Base-by-base conservation (phyloP, 2,888 invertebrate genomes). In the Neocrepidodera transversa region DNA sequence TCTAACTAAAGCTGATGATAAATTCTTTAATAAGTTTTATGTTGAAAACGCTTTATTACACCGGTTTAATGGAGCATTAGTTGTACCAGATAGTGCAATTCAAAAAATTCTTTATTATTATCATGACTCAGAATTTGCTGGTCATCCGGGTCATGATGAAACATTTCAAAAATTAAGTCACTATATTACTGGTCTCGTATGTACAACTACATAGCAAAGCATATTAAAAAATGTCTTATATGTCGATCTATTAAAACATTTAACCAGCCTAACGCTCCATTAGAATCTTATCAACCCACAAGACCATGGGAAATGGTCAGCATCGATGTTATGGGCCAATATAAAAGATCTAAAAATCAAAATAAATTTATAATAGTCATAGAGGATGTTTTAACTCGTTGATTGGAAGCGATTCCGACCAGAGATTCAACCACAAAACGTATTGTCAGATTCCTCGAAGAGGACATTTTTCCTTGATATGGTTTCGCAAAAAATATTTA, bases 171-270 rank as follows among this genome's bases (percentile, higher is more conserved):
- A 56, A n/a, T 60, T 72, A n/a, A 54, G 58, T n/a, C 40, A n/a
- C 43, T 48, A 3, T 72, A 68, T 17, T 59, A 66, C 23, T 73
- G 73, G 72, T 54, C 61, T 3, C 57, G 55, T 0, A 63, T 73
- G 63, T 64, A 59, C 17, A 42, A 40, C 6, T 63, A 70, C 26
- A 14, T 61, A 5, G 11, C 16, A 2, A 32, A 40, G 0, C 18
- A 60, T 11, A 32, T 64, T 0, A 1, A 6, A 6, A 4, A 18
- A 1, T 58, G 63, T 17, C 16, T 61, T 7, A 28, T 51, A 3
- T 63, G 58, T 26, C 28, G 40, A 1, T 18, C 53, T 8, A 38
- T 51, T 1, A 60, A 63, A 11, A 10, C 32, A n/a, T 1, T 13
- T 2, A 20, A 5, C 0, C 58, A 58, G n/a, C 11, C 16, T 1